Base-by-base conservation (phyloP, 2,113 vertebrate genomes). In the Synchiropus splendidus region DNA sequence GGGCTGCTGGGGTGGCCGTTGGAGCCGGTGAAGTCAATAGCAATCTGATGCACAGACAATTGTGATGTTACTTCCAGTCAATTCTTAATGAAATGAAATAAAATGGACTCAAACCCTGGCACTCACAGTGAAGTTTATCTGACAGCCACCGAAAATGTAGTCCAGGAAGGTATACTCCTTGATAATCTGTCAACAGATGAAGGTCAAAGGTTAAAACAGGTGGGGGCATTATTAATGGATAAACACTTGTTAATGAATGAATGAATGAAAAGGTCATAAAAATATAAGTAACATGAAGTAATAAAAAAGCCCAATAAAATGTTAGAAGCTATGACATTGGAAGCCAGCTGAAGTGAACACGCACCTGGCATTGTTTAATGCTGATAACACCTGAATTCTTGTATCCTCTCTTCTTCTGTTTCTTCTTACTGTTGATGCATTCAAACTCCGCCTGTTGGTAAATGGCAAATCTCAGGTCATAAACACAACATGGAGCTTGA, bases 111-210 rank as follows among this genome's bases (percentile, higher is more conserved):
- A n/a, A n/a, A n/a, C n/a, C 1, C 10, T 5, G 13, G 8, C 10
- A 89, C 94, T 92, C 78, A 99, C 94, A 6, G 89, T 98, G 65
- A 99, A 97, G 84, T 96, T 99, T 51, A 99, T 80, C 75, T 98
- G 89, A 73, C 94, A 98, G 12, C 95, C 94, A 18, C 94, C 95
- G 90, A 97, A 97, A 58, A 99, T 77, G 70, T 92, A 99, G 74
- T 99, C 92, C 52, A 99, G 83, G 42, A 99, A 99, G 0, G 89
- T 87, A 42, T 91, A 99, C 58, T 97, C 89, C 57, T 87, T 86
- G 48, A 83, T 81, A 16, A 91, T 78, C 95, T 99, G 77, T 6
- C 45, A 15, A 18, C 6, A 38, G 12, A 42, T 15, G 43, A 15
- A 30, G 8, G 16, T 13, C 12, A 9, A 30, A 10, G 3, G 14